Base-by-base conservation (phyloP, 2,888 invertebrate genomes). In the Acanthosoma haemorrhoidale region DNA sequence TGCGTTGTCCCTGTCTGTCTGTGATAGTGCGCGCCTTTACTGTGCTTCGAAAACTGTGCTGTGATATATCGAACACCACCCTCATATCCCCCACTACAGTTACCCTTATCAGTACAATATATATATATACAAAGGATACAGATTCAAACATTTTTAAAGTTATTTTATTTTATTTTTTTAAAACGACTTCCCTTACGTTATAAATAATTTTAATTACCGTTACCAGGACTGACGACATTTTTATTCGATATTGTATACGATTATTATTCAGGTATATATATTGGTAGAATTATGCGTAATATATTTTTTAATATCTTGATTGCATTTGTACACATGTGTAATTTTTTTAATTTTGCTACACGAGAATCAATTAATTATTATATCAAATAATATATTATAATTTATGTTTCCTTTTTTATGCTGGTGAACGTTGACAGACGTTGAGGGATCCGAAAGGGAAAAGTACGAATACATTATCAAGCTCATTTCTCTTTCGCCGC, bases 1-100 rank as follows among this genome's bases (percentile, higher is more conserved):
- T 31, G 29, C 15, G 4, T 3, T 4, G 13, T 51, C 51, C 18
- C 3, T 9, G 3, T 51, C 51, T 18, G 18, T 18, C 34, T 61
- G 61, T 61, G 61, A 61, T 61, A 36, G 61, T 61, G 61, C 61
- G 61, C n/a, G 2, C 31, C 31, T 34, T 2, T 31, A 34, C 21
- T 61, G 59, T 59, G 59, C 16, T 59, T 32, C 59, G 32, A 31
- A 59, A 29, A 16, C 21, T 61, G 61, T 61, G 61, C 32, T 61
- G 61, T 61, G 61, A 61, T 41, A 60, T 15, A 11, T 13, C 4
- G 11, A 25, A 36, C 5, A 21, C 8, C 1, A 13, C 21, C 21
- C 6, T 21, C 13, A 2, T n/a, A 21, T 21, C 21, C 21, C 6
- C 41, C 13, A 2, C 18, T 16, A 18, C n/a, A 13, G 25, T 13